Base-by-base conservation (phyloP, 2,113 vertebrate genomes). In the Larimichthys crocea region DNA sequence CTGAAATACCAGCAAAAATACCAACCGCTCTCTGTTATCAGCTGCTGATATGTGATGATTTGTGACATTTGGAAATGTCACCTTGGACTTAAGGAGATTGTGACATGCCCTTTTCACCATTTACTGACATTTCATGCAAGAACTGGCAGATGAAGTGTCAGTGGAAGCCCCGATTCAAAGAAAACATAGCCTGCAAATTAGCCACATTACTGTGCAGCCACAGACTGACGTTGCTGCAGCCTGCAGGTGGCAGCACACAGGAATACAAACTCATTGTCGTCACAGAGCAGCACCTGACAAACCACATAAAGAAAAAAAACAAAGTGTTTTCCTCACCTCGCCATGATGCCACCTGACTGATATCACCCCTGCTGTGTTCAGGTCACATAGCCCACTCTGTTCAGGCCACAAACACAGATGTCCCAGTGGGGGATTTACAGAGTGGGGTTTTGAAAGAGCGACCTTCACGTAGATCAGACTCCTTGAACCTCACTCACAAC, bases 231-330 rank as follows among this genome's bases (percentile, higher is more conserved):
- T 35, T 24, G 15, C 10, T 75, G 61, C 62, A 29, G n/a, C 72
- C 70, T 69, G 14, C 63, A 88, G 90, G 5, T 70, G 86, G 84
- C 86, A 88, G 82, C 82, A 81, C 80, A 48, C 4, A 49, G 3
- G 6, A 31, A 14, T 0, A 40, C 5, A 11, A 7, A 2, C 35
- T 79, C 14, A 42, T 5, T 17, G 40, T 46, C 10, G 3, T 48
- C 26, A 76, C 20, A 75, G 14, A 57, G 15, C 7, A 56, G 6
- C 16, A 29, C 10, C 2, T 40, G 26, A 40, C 42, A 35, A 0
- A 49, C 35, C 12, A 1, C 3, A 22, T 8, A 16, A 62, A 44
- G n/a, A 50, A 50, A 15, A 10, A 10, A 61, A 61, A 26, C 26
- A 26, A 68, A 7, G 10, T 6, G 40, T 20, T 49, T 57, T 29